Conservation (phyloP, 92 coral and sea anemone genomes). For the Palythoa grandiflora region DNA sequence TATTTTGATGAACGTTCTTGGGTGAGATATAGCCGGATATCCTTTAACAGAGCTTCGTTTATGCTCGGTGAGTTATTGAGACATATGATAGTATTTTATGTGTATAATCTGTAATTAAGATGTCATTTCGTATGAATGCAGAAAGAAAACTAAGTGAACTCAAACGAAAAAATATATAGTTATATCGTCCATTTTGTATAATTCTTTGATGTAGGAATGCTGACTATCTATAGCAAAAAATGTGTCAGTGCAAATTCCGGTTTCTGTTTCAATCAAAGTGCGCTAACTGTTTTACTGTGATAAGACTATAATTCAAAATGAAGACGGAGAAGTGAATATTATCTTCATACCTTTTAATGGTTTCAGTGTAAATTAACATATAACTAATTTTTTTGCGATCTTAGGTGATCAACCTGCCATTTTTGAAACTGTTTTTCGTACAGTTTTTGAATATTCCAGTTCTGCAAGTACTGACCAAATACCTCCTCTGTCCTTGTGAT, state of each 20-base stretch:
- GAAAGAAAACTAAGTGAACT: background rate
- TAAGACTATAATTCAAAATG: background rate
- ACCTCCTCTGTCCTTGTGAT: background rate
- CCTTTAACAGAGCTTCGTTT: conserved; percentile 27
- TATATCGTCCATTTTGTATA: too few species aligned
- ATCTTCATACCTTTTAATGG: too few species aligned
- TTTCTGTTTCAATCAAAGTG: background rate
- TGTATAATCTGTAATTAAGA: background rate
- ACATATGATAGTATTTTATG: background rate
- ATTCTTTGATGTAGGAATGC: too few species aligned
- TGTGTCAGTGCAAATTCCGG: too few species aligned
- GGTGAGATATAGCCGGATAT: conserved; percentile 29
- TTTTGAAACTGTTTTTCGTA: background rate
- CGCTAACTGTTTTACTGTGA: conserved; percentile 13
- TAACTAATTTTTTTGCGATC: background rate
- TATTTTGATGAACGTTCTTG: background rate
- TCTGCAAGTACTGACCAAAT: background rate
- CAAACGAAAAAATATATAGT: background rate
- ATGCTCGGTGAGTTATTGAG: conserved; percentile 43
- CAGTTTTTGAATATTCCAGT: background rate
- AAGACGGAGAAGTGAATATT: background rate
- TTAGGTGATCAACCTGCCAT: background rate
- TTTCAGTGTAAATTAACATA: background rate
- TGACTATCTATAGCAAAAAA: too few species aligned
- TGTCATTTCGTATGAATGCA: background rate